Percentiles rank a stretch among this genome's conserved stretches.
These are phyloP conservation scores for Gymnocypris eckloni DNA, from an alignment of 2,797 vertebrate genomes.

Conservation along the genomic window DNA sequence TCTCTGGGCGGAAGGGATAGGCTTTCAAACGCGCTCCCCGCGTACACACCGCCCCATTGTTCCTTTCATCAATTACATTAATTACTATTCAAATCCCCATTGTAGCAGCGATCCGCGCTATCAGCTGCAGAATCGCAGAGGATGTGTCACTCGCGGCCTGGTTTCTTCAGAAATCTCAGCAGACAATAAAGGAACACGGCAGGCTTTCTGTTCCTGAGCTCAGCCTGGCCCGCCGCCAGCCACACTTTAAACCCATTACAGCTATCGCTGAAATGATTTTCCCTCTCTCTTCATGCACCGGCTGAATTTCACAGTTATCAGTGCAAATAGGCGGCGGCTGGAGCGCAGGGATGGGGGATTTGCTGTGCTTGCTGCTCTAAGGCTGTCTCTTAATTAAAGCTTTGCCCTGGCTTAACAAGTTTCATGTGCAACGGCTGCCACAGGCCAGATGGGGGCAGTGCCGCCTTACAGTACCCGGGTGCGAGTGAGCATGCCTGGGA, in stretches of 20 bases:
- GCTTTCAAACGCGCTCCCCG: slow-evolving; percentile 37
- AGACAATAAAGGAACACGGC: slow-evolving; percentile 74
- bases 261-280: slow-evolving; percentile 89
- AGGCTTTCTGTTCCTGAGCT: slow-evolving; percentile 71
- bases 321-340: slow-evolving; percentile 78
- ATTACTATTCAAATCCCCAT: slow-evolving; percentile 83
- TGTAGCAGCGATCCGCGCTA: slow-evolving; percentile 73
- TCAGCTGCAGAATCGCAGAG: slow-evolving; percentile 77
- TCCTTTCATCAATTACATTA: slow-evolving; percentile 81
- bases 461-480: slow-evolving; percentile 75
- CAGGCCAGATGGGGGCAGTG: slow-evolving; percentile 89
- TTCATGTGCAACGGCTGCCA: slow-evolving; percentile 72
- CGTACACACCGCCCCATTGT: slow-evolving; percentile 75
- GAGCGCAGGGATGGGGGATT: slow-evolving; percentile 65
- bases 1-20: slow-evolving; percentile 72
- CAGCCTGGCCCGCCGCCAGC: slow-evolving; percentile 83
- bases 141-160: slow-evolving; percentile 65
- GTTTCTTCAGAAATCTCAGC: slow-evolving; percentile 74
- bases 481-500: slow-evolving; percentile 19
- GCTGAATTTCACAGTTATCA: slow-evolving; percentile 89
- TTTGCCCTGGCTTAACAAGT: slow-evolving; percentile 65
- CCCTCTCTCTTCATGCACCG: slow-evolving; percentile 76
- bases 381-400: slow-evolving; percentile 84
- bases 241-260: slow-evolving; percentile 87
- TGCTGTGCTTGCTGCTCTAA: slow-evolving; percentile 74